Evolutionary conservation across 2,113 vertebrate species (phyloP), one percentile per base, ranked within the genome.

Genomic region (Origma solitaria): DNA sequence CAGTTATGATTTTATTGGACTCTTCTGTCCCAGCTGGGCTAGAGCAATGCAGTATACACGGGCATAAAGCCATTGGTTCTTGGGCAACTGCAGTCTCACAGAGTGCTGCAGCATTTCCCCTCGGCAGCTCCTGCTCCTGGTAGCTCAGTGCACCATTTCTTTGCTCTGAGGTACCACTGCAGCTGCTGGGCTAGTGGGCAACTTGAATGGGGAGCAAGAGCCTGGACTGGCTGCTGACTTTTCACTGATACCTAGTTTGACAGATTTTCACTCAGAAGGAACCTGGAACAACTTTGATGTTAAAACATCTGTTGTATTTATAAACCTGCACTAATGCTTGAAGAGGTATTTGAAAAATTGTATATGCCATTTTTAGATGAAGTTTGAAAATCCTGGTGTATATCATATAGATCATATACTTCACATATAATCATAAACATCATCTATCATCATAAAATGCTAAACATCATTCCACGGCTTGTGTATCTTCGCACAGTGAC

Each of bases 71-170:
- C 49, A 44, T 27, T 21, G 75, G 71, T 71, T 76, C 42, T 79
- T 30, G 19, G 82, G 66, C 37, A 38, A 6, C 75, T 57, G 90
- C 78, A 82, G 62, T 50, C 44, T 9, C 49, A 17, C 13, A 2
- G 68, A 70, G 49, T 9, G 64, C 78, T 91, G 88, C 89, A 76
- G 91, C n/a, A 9, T 45, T 91, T 56, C 44, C n/a, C 56, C 31
- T 47, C 1, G 0, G 84, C 89, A 61, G n/a, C 2, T 7, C 0
- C 3, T 23, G 3, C 84, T 62, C 2, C 5, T 28, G 69, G 86
- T 23, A 64, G 81, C 65, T 78, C 62, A 72, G 27, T 4, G 82
- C 78, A n/a, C 76, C 62, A 19, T 37, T 86, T 13, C 92, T 51
- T 37, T 9, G 7, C 57, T 62, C 50, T 69, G 53, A 65, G 57